These are phyloP conservation scores for Oxystoma pomonae DNA, from an alignment of 2,888 invertebrate species.

Conservation along the genomic window DNA sequence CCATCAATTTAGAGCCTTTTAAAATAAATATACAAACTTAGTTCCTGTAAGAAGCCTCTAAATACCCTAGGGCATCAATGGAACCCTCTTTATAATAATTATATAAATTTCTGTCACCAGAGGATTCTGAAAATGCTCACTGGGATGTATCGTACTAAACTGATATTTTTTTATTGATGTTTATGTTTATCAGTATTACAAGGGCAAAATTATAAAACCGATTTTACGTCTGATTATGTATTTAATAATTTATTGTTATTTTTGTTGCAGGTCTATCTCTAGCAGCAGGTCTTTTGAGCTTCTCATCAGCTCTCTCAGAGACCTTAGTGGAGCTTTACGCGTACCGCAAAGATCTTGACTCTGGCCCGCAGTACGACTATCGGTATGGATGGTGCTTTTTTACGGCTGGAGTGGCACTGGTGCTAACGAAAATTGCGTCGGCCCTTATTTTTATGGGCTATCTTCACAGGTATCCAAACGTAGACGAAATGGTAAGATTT, in stretches of 20 bases:
- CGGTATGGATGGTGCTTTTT: slow-evolving; percentile 63
- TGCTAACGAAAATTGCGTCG: slow-evolving; percentile 57
- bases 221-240: too few relatives aligned
- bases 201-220: too few relatives aligned
- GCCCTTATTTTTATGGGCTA: slow-evolving; percentile 57
- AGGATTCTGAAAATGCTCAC: too few relatives aligned
- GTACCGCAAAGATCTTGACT: slow-evolving; percentile 44
- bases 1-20: too few relatives aligned
- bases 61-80: too few relatives aligned
- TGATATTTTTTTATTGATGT: too few relatives aligned
- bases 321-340: slow-evolving; percentile 52
- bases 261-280: slow-evolving; percentile 55
- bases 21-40: too few relatives aligned
- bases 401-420: slow-evolving; percentile 56
- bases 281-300: slow-evolving; percentile 57
- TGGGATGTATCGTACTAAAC: too few relatives aligned
- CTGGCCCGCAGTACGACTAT: slow-evolving; percentile 46
- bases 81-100: too few relatives aligned
- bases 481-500: slow-evolving; percentile 60
- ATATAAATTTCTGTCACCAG: too few relatives aligned
- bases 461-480: slow-evolving; percentile 56
- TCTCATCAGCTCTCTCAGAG: slow-evolving; percentile 58
- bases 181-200: too few relatives aligned
- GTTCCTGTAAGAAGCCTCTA: too few relatives aligned
- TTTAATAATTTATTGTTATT: slow-evolving; percentile 11